Conservation (phyloP, 2,797 vertebrate species). For the Thalassophryne amazonica region DNA sequence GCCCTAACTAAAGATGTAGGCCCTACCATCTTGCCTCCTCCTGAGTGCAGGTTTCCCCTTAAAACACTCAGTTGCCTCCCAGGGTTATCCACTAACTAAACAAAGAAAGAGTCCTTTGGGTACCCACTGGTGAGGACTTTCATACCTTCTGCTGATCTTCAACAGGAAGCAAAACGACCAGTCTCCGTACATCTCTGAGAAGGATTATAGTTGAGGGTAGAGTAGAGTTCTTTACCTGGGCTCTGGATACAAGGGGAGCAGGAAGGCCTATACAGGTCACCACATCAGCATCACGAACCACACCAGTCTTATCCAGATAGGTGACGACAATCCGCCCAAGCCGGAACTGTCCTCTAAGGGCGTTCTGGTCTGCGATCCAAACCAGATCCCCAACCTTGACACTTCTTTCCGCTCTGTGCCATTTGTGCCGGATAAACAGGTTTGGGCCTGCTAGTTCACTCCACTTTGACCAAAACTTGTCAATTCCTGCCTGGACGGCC, state of each 20-base stretch:
- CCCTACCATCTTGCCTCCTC: background rate
- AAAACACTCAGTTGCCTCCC: background rate
- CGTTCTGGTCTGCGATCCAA: too few relatives aligned
- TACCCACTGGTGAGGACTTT: too few relatives aligned
- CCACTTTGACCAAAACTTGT: conserved; percentile 20
- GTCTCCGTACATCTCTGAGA: background rate
- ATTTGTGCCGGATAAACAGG: conserved; percentile 15
- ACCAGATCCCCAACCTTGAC: conserved; percentile 8
- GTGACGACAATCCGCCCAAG: background rate
- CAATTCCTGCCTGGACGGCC: conserved; percentile 5
- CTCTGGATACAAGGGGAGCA: too few relatives aligned
- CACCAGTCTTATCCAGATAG: background rate
- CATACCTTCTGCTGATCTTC: too few relatives aligned
- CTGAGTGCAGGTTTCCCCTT: background rate
- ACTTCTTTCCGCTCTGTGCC: conserved; percentile 2
- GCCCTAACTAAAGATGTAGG: background rate
- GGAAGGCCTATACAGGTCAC: too few relatives aligned
- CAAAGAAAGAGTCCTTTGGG: too few relatives aligned
- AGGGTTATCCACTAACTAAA: background rate
- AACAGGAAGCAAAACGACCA: too few relatives aligned
- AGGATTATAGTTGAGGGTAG: too few relatives aligned
- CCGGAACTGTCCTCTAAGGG: too few relatives aligned
- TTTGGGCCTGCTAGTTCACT: conserved; percentile 15
- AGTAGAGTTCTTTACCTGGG: too few relatives aligned
- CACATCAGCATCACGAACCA: background rate